These are phyloP conservation scores for Orthosia gothica DNA, from an alignment of 2,888 invertebrate species.

Conservation along the genomic window DNA sequence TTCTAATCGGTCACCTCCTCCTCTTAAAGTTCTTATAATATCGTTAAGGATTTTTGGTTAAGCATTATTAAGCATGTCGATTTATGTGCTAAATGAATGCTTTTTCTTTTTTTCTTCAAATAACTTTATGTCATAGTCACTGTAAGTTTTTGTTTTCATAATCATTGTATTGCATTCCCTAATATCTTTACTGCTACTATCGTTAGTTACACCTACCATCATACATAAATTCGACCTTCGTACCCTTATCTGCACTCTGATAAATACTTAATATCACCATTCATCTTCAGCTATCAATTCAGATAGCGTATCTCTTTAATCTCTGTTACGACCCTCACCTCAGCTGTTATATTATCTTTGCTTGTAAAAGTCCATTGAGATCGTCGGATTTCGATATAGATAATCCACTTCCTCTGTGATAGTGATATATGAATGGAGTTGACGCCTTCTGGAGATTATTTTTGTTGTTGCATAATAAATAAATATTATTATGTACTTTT, in stretches of 20 bases:
- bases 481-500: neutral
- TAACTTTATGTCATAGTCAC: neutral
- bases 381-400: conserved; percentile 26
- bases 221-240: conserved; percentile 40
- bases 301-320: conserved; percentile 57
- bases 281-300: conserved; percentile 55
- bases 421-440: conserved; percentile 28
- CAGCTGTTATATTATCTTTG: conserved; percentile 53
- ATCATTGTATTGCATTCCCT: neutral
- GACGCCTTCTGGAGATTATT: conserved; percentile 8
- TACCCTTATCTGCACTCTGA: conserved; percentile 33
- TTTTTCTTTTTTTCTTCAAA: too few relatives aligned
- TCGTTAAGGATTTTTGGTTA: too few relatives aligned
- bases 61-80: too few relatives aligned
- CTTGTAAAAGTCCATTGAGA: conserved; percentile 45
- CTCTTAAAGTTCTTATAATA: too few relatives aligned
- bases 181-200: conserved; percentile 4
- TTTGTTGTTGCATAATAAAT: conserved; percentile 15
- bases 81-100: too few relatives aligned
- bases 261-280: conserved; percentile 53
- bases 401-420: conserved; percentile 43
- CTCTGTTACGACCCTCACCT: conserved; percentile 42
- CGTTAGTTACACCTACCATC: neutral
- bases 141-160: neutral
- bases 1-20: too few relatives aligned